Conservation (phyloP, 2,888 invertebrate species). For the Linnaemya vulpina region DNA sequence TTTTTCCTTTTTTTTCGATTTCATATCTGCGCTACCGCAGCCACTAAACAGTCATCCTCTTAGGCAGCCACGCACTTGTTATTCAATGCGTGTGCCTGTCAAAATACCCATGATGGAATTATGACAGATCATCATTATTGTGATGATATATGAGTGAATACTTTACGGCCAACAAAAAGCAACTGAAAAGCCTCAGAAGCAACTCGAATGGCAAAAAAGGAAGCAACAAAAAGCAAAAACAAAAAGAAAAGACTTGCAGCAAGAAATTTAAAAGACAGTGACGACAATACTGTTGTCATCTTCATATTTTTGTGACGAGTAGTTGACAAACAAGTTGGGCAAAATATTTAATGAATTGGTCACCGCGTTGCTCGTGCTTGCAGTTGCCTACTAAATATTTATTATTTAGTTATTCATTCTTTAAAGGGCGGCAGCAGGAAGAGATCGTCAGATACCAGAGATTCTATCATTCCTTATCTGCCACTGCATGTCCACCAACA, state of each 20-base stretch:
- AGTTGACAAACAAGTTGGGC: slow-evolving; percentile 71
- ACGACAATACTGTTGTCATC: slow-evolving; percentile 65
- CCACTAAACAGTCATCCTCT: slow-evolving; percentile 8
- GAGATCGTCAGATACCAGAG: background rate
- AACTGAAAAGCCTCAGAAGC: slow-evolving; percentile 40
- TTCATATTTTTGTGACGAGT: slow-evolving; percentile 63
- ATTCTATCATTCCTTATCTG: background rate
- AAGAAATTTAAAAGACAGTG: slow-evolving; percentile 56
- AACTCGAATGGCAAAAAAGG: slow-evolving; percentile 46
- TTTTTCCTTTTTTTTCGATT: too few relatives aligned
- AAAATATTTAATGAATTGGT: slow-evolving; percentile 72
- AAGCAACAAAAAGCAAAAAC: slow-evolving; percentile 48
- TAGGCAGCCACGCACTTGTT: slow-evolving; percentile 59
- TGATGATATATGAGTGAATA: slow-evolving; percentile 72
- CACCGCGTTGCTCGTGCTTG: slow-evolving; percentile 47
- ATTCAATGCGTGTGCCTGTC: slow-evolving; percentile 73
- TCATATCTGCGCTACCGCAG: background rate
- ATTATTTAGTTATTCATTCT: slow-evolving; percentile 61
- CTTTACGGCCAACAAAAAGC: slow-evolving; percentile 27
- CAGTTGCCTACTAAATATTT: slow-evolving; percentile 36
- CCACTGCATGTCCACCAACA: too few relatives aligned
- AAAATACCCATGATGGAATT: slow-evolving; percentile 74
- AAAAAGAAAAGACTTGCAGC: slow-evolving; percentile 37
- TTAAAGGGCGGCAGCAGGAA: slow-evolving; percentile 19
- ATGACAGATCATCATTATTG: slow-evolving; percentile 75